Evolutionary conservation across 2,797 vertebrate species (phyloP).

Genomic region (Liparis tanakae): DNA sequence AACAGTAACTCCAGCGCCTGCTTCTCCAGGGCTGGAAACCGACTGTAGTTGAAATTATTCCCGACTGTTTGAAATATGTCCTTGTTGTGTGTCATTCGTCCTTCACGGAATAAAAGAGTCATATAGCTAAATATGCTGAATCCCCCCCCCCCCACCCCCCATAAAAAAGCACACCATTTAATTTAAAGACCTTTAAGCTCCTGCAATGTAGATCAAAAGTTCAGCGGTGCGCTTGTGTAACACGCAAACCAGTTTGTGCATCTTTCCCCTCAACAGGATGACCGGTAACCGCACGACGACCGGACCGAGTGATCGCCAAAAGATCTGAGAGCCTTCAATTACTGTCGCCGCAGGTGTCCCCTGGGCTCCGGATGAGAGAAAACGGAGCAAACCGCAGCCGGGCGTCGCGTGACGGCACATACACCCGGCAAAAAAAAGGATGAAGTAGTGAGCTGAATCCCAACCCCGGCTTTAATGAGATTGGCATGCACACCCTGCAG

Average conservation of each 20-base stretch:
- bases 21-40: constrained; percentile 3
- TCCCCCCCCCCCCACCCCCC: neutral
- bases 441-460: constrained; percentile 74
- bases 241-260: constrained; percentile 14
- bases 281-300: constrained; percentile 39
- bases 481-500: constrained; percentile 69
- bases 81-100: constrained; percentile 20
- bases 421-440: constrained; percentile 37
- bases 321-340: constrained; percentile 71
- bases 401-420: constrained; percentile 57
- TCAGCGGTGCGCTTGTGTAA: constrained; percentile 27
- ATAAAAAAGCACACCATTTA: neutral
- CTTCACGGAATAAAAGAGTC: constrained; percentile 29
- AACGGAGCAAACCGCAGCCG: constrained; percentile 57
- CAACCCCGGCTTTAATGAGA: constrained; percentile 78
- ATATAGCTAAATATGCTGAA: constrained; percentile 6
- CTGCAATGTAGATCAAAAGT: neutral
- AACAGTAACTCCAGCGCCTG: neutral
- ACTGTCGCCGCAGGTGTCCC: constrained; percentile 61
- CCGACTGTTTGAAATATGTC: constrained; percentile 28
- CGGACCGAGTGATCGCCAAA: constrained; percentile 43
- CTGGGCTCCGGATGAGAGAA: constrained; percentile 59
- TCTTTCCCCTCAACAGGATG: neutral
- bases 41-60: constrained; percentile 1
- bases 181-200: neutral